Base-by-base conservation (phyloP, 2,888 invertebrate species). In the Oegoconia quadripuncta region DNA sequence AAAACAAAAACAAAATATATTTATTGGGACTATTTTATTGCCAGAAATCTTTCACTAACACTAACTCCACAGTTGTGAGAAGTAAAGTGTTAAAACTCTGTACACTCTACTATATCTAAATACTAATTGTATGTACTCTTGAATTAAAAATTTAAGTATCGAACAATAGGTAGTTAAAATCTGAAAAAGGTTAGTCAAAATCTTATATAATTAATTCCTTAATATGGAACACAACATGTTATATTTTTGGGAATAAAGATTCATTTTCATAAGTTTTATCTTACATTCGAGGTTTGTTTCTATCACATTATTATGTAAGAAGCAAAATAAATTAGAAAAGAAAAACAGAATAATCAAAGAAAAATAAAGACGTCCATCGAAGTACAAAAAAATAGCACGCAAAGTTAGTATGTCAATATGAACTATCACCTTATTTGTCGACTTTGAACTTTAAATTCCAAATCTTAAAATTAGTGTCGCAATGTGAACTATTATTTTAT, bases 1-100 rank as follows among this genome's bases (percentile, higher is more conserved):
- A n/a, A n/a, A 59, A 55, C 50, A 65, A 65, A 60, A 57, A 57
- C 54, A 52, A 43, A 38, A 45, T 37, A 50, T 64, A n/a, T n/a
- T n/a, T 57, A 66, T 70, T 84, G 82, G 80, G 77, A 87, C 86
- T 87, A 81, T 86, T 84, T 86, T 87, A 87, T 87, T 87, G 83
- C 87, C 82, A 79, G 84, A 84, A 86, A 83, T 70, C 77, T 84
- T 82, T 83, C 73, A 82, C 75, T 80, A 81, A 83, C 81, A 83
- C 80, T 72, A 60, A 74, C 76, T 76, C 70, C 73, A 71, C 62
- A 48, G 50, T n/a, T n/a, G n/a, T 55, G 57, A 64, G 68, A 20
- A 70, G 68, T n/a, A n/a, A 65, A 66, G 74, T 78, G 80, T 74
- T 64, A 69, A 78, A 69, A 32, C 30, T 28, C 80, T 83, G 80